phyloP scores from a whole-genome alignment of 2,797 vertebrate species.

The Hybognathus amarus region DNA sequence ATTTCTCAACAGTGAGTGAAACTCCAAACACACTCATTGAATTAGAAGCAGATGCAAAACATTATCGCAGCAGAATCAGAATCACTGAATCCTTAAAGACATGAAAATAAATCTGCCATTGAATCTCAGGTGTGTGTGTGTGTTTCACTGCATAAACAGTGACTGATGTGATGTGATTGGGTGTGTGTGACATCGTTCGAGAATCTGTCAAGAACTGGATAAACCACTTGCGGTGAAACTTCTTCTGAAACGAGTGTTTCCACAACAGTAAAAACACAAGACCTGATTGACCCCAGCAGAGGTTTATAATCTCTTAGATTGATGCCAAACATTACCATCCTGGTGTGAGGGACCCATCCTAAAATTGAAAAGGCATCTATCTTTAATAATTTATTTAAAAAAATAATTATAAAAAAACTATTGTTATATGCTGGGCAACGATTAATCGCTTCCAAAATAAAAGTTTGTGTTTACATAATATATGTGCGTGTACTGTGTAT shows the following conservation, averaged over 20 bases:
- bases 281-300: neutral
- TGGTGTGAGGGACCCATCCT: neutral
- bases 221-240: conserved; percentile 13
- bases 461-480: too few species aligned
- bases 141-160: neutral
- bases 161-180: neutral
- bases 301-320: neutral
- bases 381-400: neutral
- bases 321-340: neutral
- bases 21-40: neutral
- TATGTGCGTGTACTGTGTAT: too few species aligned
- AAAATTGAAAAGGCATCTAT: neutral
- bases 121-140: neutral
- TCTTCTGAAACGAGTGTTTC: neutral
- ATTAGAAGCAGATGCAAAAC: neutral
- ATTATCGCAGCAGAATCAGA: neutral
- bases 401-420: too few species aligned
- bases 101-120: neutral
- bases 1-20: too few species aligned
- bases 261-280: neutral
- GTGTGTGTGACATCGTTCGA: neutral
- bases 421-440: too few species aligned
- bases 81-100: neutral
- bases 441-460: too few species aligned
- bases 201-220: conserved; percentile 8